These are phyloP conservation scores for Leptonema lineaticorne DNA, from an alignment of 1,140 invertebrate genomes.

Conservation along the genomic window DNA sequence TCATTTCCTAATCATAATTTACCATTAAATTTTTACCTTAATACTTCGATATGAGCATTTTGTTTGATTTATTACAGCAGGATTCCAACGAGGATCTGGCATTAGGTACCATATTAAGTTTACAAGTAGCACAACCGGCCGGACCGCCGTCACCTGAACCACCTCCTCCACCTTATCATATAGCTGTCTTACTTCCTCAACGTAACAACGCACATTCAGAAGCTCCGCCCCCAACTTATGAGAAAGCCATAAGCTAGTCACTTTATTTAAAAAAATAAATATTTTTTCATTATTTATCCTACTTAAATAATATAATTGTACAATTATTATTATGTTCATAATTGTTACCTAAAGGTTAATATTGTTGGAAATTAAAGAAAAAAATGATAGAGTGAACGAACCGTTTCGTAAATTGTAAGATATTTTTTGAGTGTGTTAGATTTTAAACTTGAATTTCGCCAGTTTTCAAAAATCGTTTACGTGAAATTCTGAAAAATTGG, in stretches of 20 bases:
- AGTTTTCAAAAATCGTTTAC: no score
- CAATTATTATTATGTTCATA: neutral
- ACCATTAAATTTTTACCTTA: neutral
- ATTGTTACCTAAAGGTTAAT: neutral
- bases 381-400: neutral
- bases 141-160: constrained; percentile 30
- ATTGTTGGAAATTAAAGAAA: neutral
- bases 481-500: no score
- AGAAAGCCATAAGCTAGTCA: constrained; percentile 63
- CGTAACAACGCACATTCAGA: constrained; percentile 50
- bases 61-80: constrained; percentile 13
- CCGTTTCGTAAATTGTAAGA: no score
- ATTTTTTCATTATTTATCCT: constrained; percentile 14
- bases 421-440: no score
- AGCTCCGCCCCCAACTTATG: constrained; percentile 66
- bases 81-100: constrained; percentile 39
- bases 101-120: constrained; percentile 35
- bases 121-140: constrained; percentile 30
- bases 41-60: neutral
- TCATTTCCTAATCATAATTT: neutral
- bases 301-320: neutral
- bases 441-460: no score
- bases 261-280: constrained; percentile 23
- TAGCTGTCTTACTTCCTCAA: constrained; percentile 64
- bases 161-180: constrained; percentile 63